Evolutionary conservation across 2,797 vertebrate genomes (phyloP), one percentile per base, ranked within the genome.

Genomic region (Sylvilagus floridanus): DNA sequence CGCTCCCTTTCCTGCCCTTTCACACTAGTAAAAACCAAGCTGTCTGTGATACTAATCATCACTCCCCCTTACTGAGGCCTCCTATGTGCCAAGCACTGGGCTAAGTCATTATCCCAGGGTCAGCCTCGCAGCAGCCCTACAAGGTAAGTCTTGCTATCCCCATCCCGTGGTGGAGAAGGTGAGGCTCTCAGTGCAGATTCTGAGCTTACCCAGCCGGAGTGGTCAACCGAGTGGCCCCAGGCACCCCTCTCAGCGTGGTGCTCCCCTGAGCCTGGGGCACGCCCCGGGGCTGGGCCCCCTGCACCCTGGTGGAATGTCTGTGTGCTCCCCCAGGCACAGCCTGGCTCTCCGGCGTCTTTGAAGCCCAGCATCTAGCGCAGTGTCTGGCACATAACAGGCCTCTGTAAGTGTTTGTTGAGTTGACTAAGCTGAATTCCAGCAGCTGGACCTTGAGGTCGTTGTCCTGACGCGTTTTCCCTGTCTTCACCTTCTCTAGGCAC

Each of bases 401-500:
- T 96, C 93, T 13, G n/a, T 94, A 83, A 83, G 93, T 65, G 76
- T 93, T 79, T 81, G 82, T 57, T 21, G 22, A 88, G 28, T 90
- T 82, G 75, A 84, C 72, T 88, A 73, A 68, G n/a, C 93, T 90
- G 83, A 84, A 84, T 76, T 86, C 86, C 84, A 77, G 88, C 84
- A 19, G 0, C 90, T n/a, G 63, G 69, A 28, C n/a, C 21, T 65
- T 5, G 62, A 50, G 54, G 71, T 69, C 37, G 52, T 60, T 88
- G 68, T 77, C 76, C 92, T 97, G 95, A 97, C 96, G 96, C 28
- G 52, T 95, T 86, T 96, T 96, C 96, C 95, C 96, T 96, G 93
- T 96, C 95, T 96, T 96, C 92, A 95, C 96, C 93, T 94, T 95
- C 97, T 95, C 95, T 87, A 97, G 96, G 97, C 95, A 96, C 96